Conservation (phyloP, 2,113 vertebrate species). For the Tyrannus savana region DNA sequence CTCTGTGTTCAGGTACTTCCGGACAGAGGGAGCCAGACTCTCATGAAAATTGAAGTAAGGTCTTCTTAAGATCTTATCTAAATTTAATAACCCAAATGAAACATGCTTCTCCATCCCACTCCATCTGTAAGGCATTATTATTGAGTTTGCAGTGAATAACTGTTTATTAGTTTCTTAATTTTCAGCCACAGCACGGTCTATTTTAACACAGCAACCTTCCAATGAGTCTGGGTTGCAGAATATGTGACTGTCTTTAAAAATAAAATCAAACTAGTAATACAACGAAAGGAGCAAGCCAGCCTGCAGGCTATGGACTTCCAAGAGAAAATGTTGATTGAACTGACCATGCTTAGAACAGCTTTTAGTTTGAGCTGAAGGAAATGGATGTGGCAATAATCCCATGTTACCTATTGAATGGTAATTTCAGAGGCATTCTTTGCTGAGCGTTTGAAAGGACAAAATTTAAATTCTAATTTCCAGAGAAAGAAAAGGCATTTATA, state of each 20-base stretch:
- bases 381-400: slow-evolving; percentile 17
- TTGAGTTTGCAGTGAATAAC: background rate
- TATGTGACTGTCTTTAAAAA: background rate
- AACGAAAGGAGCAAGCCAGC: background rate
- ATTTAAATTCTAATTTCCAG: slow-evolving; percentile 46
- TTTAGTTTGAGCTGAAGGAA: background rate
- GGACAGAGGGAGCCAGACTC: background rate
- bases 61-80: background rate
- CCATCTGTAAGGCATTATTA: background rate
- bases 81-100: background rate
- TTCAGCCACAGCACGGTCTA: background rate
- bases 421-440: background rate
- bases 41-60: background rate
- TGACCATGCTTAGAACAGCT: background rate
- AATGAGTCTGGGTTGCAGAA: background rate
- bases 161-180: background rate
- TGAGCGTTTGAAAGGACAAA: slow-evolving; percentile 29
- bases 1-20: background rate
- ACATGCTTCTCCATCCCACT: background rate
- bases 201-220: background rate
- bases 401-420: background rate
- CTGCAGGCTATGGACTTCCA: background rate
- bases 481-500: slow-evolving; percentile 1
- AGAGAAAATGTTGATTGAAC: background rate
- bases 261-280: background rate